Conservation (phyloP, 2,888 invertebrate genomes). For the Empis stercorea region DNA sequence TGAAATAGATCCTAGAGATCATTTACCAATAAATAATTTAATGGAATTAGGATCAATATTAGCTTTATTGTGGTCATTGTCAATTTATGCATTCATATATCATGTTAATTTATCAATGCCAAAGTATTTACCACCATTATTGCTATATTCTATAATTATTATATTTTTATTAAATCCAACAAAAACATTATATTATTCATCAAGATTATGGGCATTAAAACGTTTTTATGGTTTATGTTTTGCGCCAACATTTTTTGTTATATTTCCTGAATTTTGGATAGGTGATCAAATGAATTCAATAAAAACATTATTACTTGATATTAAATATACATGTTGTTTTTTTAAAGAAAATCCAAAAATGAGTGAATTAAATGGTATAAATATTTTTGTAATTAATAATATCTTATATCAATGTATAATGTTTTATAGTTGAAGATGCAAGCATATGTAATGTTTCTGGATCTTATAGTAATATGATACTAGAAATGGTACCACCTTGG, state of each 20-base stretch:
- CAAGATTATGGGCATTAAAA: constrained; percentile 56
- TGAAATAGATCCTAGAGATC: constrained; percentile 66
- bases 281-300: constrained; percentile 74
- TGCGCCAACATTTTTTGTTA: constrained; percentile 65
- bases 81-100: constrained; percentile 54
- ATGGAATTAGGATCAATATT: constrained; percentile 66
- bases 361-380: background rate
- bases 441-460: constrained; percentile 37
- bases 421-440: constrained; percentile 32
- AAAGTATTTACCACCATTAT: constrained; percentile 62
- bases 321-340: constrained; percentile 68
- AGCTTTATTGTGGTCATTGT: constrained; percentile 60
- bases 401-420: background rate
- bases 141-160: constrained; percentile 51
- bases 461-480: constrained; percentile 45
- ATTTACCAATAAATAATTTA: constrained; percentile 59
- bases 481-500: constrained; percentile 71
- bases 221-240: constrained; percentile 47
- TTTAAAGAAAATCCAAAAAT: constrained; percentile 46
- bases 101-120: constrained; percentile 55
- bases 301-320: constrained; percentile 59
- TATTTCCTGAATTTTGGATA: constrained; percentile 77
- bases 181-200: constrained; percentile 59
- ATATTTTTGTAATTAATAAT: background rate
- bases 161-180: constrained; percentile 64